A percentile compares a stretch with the other conserved stretches of the same genome.
These are phyloP conservation scores for Naso thynnoides DNA, from an alignment of 2,797 vertebrate species.

Conservation along the genomic window DNA sequence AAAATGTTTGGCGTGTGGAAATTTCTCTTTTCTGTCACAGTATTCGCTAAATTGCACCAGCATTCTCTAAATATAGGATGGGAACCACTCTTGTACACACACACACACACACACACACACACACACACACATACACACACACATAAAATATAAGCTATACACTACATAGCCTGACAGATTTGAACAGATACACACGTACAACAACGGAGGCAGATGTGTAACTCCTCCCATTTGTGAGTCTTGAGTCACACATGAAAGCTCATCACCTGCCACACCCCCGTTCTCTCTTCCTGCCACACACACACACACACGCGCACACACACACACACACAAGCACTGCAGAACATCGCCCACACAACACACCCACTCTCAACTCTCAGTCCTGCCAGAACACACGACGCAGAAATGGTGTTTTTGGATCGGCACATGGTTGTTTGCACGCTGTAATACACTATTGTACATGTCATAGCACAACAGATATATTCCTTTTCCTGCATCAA, in stretches of 20 bases:
- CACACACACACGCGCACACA: slow-evolving; percentile 23
- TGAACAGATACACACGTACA: slow-evolving; percentile 13
- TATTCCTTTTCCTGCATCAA: slow-evolving; percentile 8
- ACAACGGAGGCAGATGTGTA: slow-evolving; percentile 50
- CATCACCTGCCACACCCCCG: slow-evolving; percentile 52
- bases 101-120: neutral
- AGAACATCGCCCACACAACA: slow-evolving; percentile 56
- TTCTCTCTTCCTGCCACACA: neutral
- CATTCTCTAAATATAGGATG: neutral
- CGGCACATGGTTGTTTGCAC: slow-evolving; percentile 16
- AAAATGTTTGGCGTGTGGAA: neutral
- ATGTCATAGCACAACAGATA: slow-evolving; percentile 14
- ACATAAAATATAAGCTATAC: too few relatives aligned
- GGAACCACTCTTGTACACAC: neutral
- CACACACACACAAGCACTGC: slow-evolving; percentile 43
- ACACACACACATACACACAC: slow-evolving; percentile 2
- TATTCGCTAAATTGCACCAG: neutral
- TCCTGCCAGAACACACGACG: slow-evolving; percentile 26
- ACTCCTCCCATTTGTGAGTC: slow-evolving; percentile 47
- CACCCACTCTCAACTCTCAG: slow-evolving; percentile 47
- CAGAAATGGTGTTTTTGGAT: neutral
- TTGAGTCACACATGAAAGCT: slow-evolving; percentile 58
- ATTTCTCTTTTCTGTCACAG: neutral
- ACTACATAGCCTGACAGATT: neutral
- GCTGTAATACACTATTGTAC: neutral